Conservation (phyloP, 2,888 invertebrate species). For the Tiphia femorata region DNA sequence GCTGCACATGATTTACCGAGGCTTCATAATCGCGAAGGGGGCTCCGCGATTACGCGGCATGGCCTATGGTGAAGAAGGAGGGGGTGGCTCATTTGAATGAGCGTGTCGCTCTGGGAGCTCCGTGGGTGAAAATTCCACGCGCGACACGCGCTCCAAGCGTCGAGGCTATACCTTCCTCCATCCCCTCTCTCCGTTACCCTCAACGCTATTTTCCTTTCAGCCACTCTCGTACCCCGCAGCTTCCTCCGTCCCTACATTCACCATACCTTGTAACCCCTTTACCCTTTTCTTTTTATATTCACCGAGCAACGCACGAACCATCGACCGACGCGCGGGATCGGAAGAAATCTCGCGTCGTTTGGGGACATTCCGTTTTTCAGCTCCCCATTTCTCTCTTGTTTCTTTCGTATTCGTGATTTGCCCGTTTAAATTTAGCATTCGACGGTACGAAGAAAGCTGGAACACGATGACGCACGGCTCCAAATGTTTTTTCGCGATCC, state of each 20-base stretch:
- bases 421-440: no score
- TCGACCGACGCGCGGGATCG: conserved; percentile 21
- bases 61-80: no score
- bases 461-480: no score
- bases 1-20: conserved; percentile 34
- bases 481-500: no score
- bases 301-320: conserved; percentile 19
- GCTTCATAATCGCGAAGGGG: conserved; percentile 34
- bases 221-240: not conserved
- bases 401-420: no score
- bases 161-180: conserved; percentile 19
- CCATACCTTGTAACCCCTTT: not conserved
- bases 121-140: conserved; percentile 28
- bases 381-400: not conserved
- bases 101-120: conserved; percentile 21
- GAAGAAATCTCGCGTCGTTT: conserved; percentile 4
- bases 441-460: no score
- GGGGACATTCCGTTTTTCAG: not conserved
- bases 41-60: conserved; percentile 26
- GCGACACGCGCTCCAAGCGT: conserved; percentile 20
- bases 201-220: not conserved
- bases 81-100: conserved; percentile 41
- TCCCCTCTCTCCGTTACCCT: not conserved
- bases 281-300: conserved; percentile 11
- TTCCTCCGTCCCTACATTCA: conserved; percentile 1